Evolutionary conservation across 2,888 invertebrate genomes (phyloP), one percentile per base, ranked within the genome.

Genomic region (Entomobrya proxima): DNA sequence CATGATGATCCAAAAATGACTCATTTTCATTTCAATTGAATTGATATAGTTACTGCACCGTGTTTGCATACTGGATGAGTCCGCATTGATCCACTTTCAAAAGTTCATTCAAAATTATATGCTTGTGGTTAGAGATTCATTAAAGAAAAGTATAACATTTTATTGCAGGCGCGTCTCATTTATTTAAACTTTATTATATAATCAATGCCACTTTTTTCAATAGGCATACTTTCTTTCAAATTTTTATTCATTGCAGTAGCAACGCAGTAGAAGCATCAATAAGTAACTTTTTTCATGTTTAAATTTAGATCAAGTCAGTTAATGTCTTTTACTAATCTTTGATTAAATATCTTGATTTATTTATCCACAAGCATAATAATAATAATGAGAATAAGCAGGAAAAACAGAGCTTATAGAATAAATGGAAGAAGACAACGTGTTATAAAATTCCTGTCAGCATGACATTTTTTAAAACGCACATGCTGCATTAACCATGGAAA

Each of bases 81-180:
- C 74, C 52, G 74, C 47, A 74, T 74, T 74, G 74, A 74, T 74
- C 74, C 52, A 74, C 74, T 74, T 74, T 32, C 24, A 3, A n/a
- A n/a, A 18, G 35, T 21, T 52, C 74, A 74, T 74, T 74, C 50
- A 74, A 74, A 74, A 52, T 11, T 15, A 69, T 24, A 44, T 24
- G 44, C 32, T 50, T 18, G 4, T 11, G 32, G 18, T 13, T 21
- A 32, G 32, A 32, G 7, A 30, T 74, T 50, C 50, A 74, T 72
- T 47, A 44, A 27, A 27, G 47, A 9, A 44, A 69, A 47, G 13
- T n/a, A n/a, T n/a, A 30, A 15, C n/a, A 24, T 69, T 27, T 40
- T 24, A 40, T 44, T 69, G 27, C 15, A 69, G 69, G 69, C 40
- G 44, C 69, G 40, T 44, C 69, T 69, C 24, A 44, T 67, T 67